These are phyloP conservation scores for Psammodynastes pulverulentus DNA, from an alignment of 2,113 vertebrate genomes.

Conservation along the genomic window DNA sequence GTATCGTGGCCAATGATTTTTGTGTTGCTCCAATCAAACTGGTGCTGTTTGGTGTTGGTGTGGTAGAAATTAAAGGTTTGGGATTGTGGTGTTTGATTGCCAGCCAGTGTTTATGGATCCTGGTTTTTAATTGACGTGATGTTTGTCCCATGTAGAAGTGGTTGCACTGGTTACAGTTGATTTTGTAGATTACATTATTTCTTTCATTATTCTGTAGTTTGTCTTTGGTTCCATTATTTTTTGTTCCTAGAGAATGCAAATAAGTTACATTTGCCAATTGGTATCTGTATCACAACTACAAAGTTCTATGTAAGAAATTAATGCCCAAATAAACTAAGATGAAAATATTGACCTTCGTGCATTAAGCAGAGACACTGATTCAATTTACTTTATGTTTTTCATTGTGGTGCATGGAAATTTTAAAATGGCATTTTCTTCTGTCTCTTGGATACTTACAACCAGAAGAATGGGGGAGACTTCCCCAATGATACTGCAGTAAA, in stretches of 20 bases:
- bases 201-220: too few relatives aligned
- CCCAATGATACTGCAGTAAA: constrained; percentile 33
- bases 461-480: constrained; percentile 56
- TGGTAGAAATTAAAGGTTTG: too few relatives aligned
- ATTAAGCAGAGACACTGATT: constrained; percentile 58
- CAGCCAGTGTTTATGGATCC: too few relatives aligned
- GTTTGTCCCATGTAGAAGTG: too few relatives aligned
- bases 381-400: constrained; percentile 42
- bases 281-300: neutral
- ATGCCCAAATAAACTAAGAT: neutral
- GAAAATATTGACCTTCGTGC: neutral
- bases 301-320: constrained; percentile 7
- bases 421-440: constrained; percentile 68
- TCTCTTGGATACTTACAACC: constrained; percentile 63
- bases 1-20: too few relatives aligned
- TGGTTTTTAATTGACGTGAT: too few relatives aligned
- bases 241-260: neutral
- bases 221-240: neutral
- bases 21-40: too few relatives aligned
- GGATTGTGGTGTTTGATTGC: too few relatives aligned
- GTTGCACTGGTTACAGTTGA: too few relatives aligned
- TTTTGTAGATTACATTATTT: too few relatives aligned
- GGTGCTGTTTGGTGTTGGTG: too few relatives aligned
- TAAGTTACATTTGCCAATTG: neutral
- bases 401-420: constrained; percentile 62